Percentiles rank a stretch among this genome's conserved stretches.
Evolutionary conservation across 1,140 invertebrate species (phyloP).

Genomic region (Bemisia tabaci): DNA sequence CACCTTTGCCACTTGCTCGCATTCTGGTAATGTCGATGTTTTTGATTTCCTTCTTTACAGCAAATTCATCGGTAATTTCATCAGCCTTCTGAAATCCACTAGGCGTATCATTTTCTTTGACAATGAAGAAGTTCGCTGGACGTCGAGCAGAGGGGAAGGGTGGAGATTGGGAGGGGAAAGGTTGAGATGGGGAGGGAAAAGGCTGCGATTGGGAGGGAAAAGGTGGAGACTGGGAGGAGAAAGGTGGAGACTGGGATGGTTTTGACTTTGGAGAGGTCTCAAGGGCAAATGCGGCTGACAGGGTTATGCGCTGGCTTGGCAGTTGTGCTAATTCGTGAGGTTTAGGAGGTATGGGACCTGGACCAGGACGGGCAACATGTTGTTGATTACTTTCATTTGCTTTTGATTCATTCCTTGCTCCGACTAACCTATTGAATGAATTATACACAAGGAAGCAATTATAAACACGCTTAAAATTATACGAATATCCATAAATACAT

Average conservation of each 20-base stretch:
- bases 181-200: not conserved
- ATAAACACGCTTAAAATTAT: not conserved
- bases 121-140: not conserved
- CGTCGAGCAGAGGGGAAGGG: no score
- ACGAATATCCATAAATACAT: no score
- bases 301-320: slow-evolving; percentile 8
- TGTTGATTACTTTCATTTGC: not conserved
- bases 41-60: not conserved
- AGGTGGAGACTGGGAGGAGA: not conserved
- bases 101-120: not conserved
- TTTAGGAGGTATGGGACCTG: not conserved
- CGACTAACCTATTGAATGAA: not conserved
- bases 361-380: not conserved
- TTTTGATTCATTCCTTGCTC: not conserved
- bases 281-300: slow-evolving; percentile 13
- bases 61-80: not conserved
- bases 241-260: not conserved
- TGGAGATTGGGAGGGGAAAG: no score
- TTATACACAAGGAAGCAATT: not conserved
- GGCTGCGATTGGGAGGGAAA: no score
- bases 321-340: not conserved
- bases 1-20: not conserved
- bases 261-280: slow-evolving; percentile 3
- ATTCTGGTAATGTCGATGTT: not conserved
- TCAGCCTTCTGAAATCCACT: not conserved